phyloP scores from a whole-genome alignment of 2,888 invertebrate species.

The Epinotia brunnichana region DNA sequence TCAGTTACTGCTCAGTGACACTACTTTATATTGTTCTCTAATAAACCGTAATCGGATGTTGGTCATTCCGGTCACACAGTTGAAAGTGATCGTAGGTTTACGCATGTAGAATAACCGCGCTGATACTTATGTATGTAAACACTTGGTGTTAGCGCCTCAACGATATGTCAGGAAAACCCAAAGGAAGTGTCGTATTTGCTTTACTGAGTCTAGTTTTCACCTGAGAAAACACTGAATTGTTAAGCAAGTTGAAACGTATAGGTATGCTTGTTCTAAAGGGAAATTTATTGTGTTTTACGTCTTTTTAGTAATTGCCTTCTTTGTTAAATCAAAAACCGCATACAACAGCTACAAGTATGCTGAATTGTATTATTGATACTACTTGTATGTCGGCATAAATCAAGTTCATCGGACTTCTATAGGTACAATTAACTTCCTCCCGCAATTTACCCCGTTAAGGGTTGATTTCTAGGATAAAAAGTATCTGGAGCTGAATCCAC shows the following conservation, averaged over 20 bases:
- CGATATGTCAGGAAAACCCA: constrained; percentile 12
- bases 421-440: no score
- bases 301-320: background rate
- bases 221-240: constrained; percentile 23
- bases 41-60: constrained; percentile 3
- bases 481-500: no score
- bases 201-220: constrained; percentile 14
- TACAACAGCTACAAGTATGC: no score
- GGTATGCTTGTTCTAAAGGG: no score
- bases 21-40: background rate
- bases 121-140: constrained; percentile 23
- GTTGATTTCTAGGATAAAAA: no score
- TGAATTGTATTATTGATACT: no score
- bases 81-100: constrained; percentile 34
- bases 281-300: background rate
- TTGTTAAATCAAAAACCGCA: background rate
- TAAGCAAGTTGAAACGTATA: background rate
- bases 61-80: constrained; percentile 34
- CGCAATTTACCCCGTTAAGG: no score
- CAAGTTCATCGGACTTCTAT: no score
- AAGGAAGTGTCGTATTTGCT: constrained; percentile 16
- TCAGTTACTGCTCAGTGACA: background rate
- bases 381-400: no score
- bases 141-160: constrained; percentile 16
- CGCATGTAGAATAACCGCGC: constrained; percentile 23